These are phyloP conservation scores for Hydrolagus colliei DNA, from an alignment of 2,797 vertebrate species.

Conservation along the genomic window DNA sequence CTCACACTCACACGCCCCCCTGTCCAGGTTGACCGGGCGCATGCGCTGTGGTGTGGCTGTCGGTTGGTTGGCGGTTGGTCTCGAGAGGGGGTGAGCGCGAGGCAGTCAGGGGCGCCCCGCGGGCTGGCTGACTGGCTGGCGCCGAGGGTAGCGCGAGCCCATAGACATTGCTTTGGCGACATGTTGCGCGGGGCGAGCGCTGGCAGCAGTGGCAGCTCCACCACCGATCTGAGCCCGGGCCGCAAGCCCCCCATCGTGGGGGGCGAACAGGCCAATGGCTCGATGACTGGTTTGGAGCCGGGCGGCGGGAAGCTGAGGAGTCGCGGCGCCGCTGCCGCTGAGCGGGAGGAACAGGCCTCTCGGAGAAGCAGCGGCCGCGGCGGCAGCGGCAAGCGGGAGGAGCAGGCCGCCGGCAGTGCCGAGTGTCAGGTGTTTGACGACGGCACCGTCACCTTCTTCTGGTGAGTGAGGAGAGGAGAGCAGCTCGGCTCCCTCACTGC, in stretches of 20 bases:
- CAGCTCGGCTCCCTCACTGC: not conserved
- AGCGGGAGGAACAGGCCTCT: too few relatives aligned
- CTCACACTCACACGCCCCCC: too few relatives aligned
- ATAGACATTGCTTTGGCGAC: too few relatives aligned
- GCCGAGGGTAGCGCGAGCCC: fast-evolving
- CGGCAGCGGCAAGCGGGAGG: constrained; percentile 44
- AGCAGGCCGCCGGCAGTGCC: constrained; percentile 61
- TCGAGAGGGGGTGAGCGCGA: not conserved
- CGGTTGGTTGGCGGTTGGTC: not conserved
- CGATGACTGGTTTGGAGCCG: not conserved
- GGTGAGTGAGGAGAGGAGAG: constrained; percentile 58
- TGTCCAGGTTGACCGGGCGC: too few relatives aligned
- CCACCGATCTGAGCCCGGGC: too few relatives aligned
- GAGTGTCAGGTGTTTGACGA: constrained; percentile 91
- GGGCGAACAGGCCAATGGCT: not conserved
- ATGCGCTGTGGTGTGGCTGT: too few relatives aligned
- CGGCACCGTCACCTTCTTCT: constrained; percentile 97
- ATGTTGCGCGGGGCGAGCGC: not conserved
- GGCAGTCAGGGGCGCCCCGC: too few relatives aligned
- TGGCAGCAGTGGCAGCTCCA: not conserved
- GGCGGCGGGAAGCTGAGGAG: constrained; percentile 2
- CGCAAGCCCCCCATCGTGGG: too few relatives aligned
- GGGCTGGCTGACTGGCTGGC: too few relatives aligned
- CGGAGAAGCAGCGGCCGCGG: not conserved
- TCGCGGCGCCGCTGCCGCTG: not conserved